Percentiles rank a stretch among this genome's conserved stretches.
These are phyloP conservation scores for Iphiclides podalirius DNA, from an alignment of 2,888 invertebrate species.

Conservation along the genomic window DNA sequence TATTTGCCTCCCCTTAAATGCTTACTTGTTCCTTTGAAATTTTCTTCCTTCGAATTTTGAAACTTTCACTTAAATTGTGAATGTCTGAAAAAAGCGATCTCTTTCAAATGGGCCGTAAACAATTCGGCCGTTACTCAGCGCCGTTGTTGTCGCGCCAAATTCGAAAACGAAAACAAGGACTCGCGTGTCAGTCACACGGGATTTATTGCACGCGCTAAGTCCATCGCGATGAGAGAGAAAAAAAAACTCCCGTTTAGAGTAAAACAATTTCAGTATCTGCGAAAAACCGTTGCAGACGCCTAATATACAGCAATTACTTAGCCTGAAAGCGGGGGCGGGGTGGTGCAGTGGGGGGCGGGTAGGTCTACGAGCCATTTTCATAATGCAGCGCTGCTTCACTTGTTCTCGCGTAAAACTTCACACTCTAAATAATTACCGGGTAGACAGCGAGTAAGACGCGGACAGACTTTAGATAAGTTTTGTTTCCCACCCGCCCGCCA, in stretches of 20 bases:
- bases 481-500: not conserved
- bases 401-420: conserved; percentile 53
- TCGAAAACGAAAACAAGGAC: not conserved
- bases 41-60: no score
- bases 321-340: conserved; percentile 22
- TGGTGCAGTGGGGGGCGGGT: conserved; percentile 25
- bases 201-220: conserved; percentile 6
- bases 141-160: not conserved
- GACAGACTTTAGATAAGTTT: conserved; percentile 13
- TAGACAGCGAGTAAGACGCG: conserved; percentile 27
- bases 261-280: conserved; percentile 26
- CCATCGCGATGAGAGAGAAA: not conserved
- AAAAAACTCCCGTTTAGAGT: no score
- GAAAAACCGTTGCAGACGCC: conserved; percentile 25
- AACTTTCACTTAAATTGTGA: no score
- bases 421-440: conserved; percentile 66
- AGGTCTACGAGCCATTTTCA: conserved; percentile 57
- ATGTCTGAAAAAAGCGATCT: no score
- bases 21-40: no score
- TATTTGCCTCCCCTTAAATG: no score
- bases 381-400: conserved; percentile 59
- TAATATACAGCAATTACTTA: conserved; percentile 52
- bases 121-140: no score
- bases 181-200: no score
- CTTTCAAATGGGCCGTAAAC: no score